A percentile compares a stretch with the other conserved stretches of the same genome.
These are phyloP conservation scores for Solenodon paradoxus DNA, from an alignment of 2,113 vertebrate species.

Conservation along the genomic window DNA sequence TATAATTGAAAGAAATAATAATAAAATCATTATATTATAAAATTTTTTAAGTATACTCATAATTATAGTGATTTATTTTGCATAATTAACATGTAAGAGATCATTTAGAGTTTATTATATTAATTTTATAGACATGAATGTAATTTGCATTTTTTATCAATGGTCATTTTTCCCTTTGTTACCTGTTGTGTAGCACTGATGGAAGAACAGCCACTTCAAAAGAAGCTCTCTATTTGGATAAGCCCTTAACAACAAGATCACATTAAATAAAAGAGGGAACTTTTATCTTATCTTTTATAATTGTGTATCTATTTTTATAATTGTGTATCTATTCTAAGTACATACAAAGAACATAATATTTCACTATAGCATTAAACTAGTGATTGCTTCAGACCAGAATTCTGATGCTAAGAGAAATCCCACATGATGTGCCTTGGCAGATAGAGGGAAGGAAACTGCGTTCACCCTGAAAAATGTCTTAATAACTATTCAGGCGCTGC, in stretches of 20 bases:
- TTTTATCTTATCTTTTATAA: background rate
- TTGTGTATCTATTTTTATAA: background rate
- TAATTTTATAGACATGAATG: background rate
- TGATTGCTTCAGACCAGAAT: background rate
- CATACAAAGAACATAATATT: background rate
- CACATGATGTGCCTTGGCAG: too few relatives aligned
- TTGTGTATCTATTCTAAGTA: background rate
- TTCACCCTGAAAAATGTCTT: background rate
- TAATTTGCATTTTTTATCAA: constrained; percentile 5
- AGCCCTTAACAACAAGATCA: background rate
- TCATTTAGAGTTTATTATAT: background rate
- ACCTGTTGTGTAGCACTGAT: background rate
- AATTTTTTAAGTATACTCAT: too few relatives aligned
- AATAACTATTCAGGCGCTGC: background rate
- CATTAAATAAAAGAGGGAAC: background rate
- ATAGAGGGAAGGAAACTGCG: background rate
- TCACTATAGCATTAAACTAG: background rate
- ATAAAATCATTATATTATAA: too few relatives aligned
- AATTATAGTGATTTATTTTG: background rate
- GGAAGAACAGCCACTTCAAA: background rate
- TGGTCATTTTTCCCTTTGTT: background rate
- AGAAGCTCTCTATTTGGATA: background rate
- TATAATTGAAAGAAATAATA: too few relatives aligned
- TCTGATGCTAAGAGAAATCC: background rate
- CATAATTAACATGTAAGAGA: background rate